Percentiles rank a stretch among this genome's conserved stretches.
These are phyloP conservation scores for Phalacrocorax carbo DNA, from an alignment of 2,113 vertebrate genomes.

Conservation along the genomic window DNA sequence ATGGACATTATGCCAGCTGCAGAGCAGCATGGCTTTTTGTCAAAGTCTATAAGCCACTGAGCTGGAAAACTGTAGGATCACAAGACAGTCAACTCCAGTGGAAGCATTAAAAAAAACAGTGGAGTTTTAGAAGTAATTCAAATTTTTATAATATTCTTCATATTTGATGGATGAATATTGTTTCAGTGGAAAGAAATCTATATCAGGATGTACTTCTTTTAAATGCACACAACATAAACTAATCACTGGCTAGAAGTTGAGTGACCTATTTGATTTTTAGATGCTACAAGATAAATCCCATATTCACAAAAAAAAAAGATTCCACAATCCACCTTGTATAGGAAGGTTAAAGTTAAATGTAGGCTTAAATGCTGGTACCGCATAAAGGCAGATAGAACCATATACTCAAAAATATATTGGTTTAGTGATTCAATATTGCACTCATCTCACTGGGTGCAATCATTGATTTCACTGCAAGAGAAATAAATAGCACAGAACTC, in stretches of 20 bases:
- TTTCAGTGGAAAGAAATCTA: background rate
- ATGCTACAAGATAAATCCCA: background rate
- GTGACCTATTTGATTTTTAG: background rate
- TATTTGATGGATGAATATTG: background rate
- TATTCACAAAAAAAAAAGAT: background rate
- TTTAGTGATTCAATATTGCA: background rate
- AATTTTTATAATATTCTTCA: background rate
- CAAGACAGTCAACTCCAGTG: background rate
- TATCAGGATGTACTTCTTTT: background rate
- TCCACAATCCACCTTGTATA: background rate
- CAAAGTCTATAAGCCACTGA: background rate
- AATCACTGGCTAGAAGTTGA: background rate
- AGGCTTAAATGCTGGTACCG: background rate
- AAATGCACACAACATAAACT: background rate
- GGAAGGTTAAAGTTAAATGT: background rate
- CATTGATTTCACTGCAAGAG: background rate
- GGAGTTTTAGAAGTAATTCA: background rate
- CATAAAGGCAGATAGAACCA: background rate
- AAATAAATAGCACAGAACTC: background rate
- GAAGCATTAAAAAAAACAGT: background rate
- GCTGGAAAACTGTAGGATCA: background rate
- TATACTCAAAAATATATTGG: background rate
- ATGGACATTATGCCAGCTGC: background rate
- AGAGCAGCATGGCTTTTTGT: background rate
- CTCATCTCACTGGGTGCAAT: background rate